phyloP scores from a whole-genome alignment of 2,888 invertebrate genomes.

The Mystacides longicornis region DNA sequence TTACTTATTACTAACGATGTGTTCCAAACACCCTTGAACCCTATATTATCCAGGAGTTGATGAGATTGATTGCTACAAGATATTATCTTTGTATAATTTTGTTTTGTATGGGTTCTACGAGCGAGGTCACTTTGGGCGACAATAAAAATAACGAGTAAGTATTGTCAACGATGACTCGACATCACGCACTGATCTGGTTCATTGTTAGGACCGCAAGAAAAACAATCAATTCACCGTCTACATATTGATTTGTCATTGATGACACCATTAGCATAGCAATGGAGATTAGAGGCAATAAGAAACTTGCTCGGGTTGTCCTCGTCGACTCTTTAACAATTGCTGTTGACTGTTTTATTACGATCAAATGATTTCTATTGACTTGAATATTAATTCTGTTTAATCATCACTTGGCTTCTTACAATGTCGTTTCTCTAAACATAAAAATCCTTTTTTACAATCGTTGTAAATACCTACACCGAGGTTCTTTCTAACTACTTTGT shows the following conservation, averaged over 20 bases:
- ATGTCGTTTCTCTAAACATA: background rate
- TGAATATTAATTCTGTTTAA: conserved; percentile 11
- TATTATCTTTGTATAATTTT: too few relatives aligned
- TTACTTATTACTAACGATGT: too few relatives aligned
- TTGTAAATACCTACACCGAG: background rate
- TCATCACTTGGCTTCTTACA: background rate
- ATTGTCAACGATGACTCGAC: background rate
- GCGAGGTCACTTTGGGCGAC: too few relatives aligned
- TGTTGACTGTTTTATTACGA: conserved; percentile 22
- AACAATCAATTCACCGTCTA: conserved; percentile 21
- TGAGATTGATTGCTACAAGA: too few relatives aligned
- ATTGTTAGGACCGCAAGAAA: conserved; percentile 5
- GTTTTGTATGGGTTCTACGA: too few relatives aligned
- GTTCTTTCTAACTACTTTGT: too few relatives aligned
- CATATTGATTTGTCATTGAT: conserved; percentile 23
- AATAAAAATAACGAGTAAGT: background rate
- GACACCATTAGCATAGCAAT: conserved; percentile 25
- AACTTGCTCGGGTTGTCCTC: conserved; percentile 24
- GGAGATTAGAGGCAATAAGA: background rate
- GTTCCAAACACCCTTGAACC: too few relatives aligned
- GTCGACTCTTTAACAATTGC: conserved; percentile 12
- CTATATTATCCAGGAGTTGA: too few relatives aligned
- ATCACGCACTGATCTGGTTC: conserved; percentile 21
- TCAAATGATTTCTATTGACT: conserved; percentile 20
- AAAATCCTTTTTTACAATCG: background rate